Conservation (phyloP, 1,140 invertebrate species). For the Stegodyphus dumicola region DNA sequence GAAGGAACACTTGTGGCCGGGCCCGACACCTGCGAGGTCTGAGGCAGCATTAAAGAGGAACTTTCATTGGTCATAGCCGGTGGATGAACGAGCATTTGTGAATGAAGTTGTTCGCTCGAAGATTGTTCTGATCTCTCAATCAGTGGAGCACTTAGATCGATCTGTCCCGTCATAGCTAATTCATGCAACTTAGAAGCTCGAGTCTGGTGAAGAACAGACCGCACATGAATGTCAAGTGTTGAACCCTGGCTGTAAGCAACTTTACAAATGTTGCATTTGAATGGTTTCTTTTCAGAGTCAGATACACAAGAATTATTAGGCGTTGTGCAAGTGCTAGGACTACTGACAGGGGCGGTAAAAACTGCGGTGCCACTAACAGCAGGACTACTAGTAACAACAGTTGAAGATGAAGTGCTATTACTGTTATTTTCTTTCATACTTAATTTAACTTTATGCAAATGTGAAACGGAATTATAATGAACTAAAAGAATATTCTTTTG, state of each 20-base stretch:
- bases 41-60: conserved; percentile 61
- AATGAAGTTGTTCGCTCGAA: conserved; percentile 35
- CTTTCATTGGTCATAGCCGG: conserved; percentile 49
- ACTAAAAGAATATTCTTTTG: conserved; percentile 95
- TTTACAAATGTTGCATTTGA: conserved; percentile 95
- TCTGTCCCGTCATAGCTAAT: conserved; percentile 85
- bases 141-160: conserved; percentile 86
- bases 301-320: not conserved
- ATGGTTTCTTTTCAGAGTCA: conserved; percentile 81
- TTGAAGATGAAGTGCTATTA: not conserved
- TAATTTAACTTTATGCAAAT: conserved; percentile 92
- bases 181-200: conserved; percentile 90
- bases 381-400: conserved; percentile 20
- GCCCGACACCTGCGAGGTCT: conserved; percentile 53
- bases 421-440: conserved; percentile 76
- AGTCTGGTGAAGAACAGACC: conserved; percentile 93
- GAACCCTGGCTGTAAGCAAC: conserved; percentile 92
- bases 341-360: conserved; percentile 65
- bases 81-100: conserved; percentile 14
- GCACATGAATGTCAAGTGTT: conserved; percentile 93
- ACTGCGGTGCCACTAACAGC: conserved; percentile 63
- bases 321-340: not conserved
- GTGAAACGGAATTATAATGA: conserved; percentile 96
- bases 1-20: conserved; percentile 62
- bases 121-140: conserved; percentile 84